Evolutionary conservation across 2,888 invertebrate genomes (phyloP), one percentile per base, ranked within the genome.

Genomic region (Synanthedon myopaeformis): DNA sequence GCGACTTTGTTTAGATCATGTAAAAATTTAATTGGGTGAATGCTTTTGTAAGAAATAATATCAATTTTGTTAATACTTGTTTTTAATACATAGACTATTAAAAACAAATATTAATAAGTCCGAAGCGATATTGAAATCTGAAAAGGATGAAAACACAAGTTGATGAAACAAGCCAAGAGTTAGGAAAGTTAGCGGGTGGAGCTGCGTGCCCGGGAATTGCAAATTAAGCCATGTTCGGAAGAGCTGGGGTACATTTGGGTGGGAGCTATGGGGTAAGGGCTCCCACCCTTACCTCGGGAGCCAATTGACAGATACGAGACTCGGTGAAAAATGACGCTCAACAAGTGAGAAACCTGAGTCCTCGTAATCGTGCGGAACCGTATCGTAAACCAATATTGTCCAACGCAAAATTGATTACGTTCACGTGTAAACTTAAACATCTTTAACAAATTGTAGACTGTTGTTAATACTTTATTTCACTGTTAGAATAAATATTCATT

Each of bases 201-300:
- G 57, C 59, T 57, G 55, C 54, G 59, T 45, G 59, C 60, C 59
- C 62, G 67, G 69, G 73, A 69, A 73, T 76, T 72, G 74, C 68
- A 76, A 77, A 78, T 78, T 72, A 76, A 69, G 61, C 35, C 64
- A 58, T 51, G 56, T 59, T 61, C 53, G 42, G 56, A 8, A 35
- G 52, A 52, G 52, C 6, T 55, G 41, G 48, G 48, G 51, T 55
- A 55, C 55, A 53, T 55, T 14, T 57, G 59, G 58, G 62, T 59
- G 69, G 72, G 23, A 70, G 60, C 35, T 35, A 35, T 35, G 35
- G 35, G 13, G n/a, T 10, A 41, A 14, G 51, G 51, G 41, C 10
- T 19, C 35, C 35, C 35, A 35, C 35, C 35, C 35, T 35, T 35
- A 35, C 35, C 35, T 10, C 35, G 35, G 35, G 51, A 49, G 51